Percentiles rank a stretch among this genome's conserved stretches.
Conservation (phyloP, 2,888 invertebrate species). For the Sisyra terminalis region DNA sequence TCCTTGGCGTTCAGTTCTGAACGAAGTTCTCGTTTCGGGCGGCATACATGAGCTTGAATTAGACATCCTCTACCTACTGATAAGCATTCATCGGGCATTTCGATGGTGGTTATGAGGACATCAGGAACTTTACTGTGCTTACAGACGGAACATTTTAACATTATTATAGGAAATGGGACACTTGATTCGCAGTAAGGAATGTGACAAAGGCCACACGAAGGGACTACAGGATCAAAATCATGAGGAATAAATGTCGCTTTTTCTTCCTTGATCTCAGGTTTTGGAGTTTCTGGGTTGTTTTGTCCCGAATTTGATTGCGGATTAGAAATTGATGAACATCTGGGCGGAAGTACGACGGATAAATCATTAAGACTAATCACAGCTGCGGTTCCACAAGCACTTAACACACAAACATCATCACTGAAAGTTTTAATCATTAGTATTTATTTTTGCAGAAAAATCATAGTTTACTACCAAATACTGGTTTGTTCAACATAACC, state of each 20-base stretch:
- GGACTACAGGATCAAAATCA: slow-evolving; percentile 3
- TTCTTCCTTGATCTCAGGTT: neutral
- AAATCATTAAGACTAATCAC: slow-evolving; percentile 45
- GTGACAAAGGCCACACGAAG: slow-evolving; percentile 39
- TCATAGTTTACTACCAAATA: slow-evolving; percentile 48
- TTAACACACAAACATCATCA: slow-evolving; percentile 88
- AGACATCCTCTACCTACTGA: slow-evolving; percentile 54
- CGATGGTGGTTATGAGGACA: slow-evolving; percentile 76
- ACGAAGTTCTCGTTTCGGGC: slow-evolving; percentile 58
- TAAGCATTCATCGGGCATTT: slow-evolving; percentile 60
- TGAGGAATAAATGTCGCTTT: neutral
- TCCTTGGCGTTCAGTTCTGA: slow-evolving; percentile 83
- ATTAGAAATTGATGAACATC: too few species aligned
- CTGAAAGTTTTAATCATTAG: too few species aligned
- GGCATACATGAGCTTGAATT: slow-evolving; percentile 58
- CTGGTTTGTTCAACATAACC: slow-evolving; percentile 87
- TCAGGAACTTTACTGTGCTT: slow-evolving; percentile 80
- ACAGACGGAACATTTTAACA: slow-evolving; percentile 48
- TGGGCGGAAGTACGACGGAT: too few species aligned
- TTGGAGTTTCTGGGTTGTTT: neutral
- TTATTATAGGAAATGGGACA: slow-evolving; percentile 55
- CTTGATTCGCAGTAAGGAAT: slow-evolving; percentile 65
- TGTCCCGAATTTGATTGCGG: too few species aligned
- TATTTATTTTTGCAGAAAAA: too few species aligned
- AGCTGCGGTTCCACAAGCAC: slow-evolving; percentile 88